Conservation (phyloP, 1,140 invertebrate species). For the Trinorchestia longiramus region DNA sequence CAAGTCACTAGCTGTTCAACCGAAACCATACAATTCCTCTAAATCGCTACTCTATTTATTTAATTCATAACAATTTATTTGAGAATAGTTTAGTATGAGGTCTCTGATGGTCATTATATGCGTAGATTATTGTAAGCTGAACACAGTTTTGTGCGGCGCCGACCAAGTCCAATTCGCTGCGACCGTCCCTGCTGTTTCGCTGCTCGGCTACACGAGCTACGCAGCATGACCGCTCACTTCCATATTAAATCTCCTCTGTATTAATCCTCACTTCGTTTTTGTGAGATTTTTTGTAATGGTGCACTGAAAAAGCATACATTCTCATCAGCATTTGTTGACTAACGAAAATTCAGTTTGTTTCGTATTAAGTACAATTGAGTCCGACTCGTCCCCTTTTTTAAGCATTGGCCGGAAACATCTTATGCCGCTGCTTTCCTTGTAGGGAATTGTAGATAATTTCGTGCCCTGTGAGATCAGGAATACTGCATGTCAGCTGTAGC, state of each 20-base stretch:
- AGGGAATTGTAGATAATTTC: too few relatives aligned
- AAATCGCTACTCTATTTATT: neutral
- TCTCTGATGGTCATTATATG: neutral
- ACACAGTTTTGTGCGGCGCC: neutral
- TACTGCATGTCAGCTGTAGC: too few relatives aligned
- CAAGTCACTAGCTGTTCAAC: slow-evolving; percentile 3
- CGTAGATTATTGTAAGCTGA: neutral
- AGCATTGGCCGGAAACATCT: neutral
- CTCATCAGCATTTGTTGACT: neutral
- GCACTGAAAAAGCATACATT: neutral
- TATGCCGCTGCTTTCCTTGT: neutral
- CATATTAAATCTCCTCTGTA: neutral
- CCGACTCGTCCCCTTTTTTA: neutral
- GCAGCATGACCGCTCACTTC: neutral
- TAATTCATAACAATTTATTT: neutral
- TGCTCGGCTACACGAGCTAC: neutral
- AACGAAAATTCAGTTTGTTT: neutral
- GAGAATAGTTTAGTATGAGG: neutral
- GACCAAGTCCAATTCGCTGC: neutral
- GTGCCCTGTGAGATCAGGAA: too few relatives aligned
- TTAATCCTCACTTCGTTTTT: neutral
- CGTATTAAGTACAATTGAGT: neutral
- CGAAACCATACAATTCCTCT: slow-evolving; percentile 27
- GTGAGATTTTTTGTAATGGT: neutral
- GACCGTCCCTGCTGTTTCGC: neutral